Evolutionary conservation across 1,140 invertebrate species (phyloP).

Genomic region (Apis dorsata): DNA sequence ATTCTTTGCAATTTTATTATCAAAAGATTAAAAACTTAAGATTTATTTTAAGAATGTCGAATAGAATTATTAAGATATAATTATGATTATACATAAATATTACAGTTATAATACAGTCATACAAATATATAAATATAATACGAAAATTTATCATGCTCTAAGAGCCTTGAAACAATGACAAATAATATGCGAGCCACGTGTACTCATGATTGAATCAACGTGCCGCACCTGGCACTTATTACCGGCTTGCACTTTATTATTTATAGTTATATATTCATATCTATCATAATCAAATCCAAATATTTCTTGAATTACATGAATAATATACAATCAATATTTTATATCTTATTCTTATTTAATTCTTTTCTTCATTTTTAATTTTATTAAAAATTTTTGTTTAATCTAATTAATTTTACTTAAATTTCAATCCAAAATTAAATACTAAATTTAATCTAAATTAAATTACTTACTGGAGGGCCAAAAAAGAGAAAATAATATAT

Average conservation of each 20-base stretch:
- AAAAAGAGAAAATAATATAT: too few species aligned
- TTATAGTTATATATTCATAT: not conserved
- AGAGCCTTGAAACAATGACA: not conserved
- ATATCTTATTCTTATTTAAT: not conserved
- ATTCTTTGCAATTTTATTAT: too few species aligned
- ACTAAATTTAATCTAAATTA: not conserved
- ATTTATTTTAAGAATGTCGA: too few species aligned
- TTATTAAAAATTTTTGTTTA: not conserved
- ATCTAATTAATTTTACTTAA: not conserved
- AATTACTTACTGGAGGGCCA: too few species aligned
- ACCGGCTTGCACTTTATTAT: conserved; percentile 1
- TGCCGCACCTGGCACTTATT: not conserved
- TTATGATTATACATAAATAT: not conserved
- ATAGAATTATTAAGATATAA: too few species aligned
- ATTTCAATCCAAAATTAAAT: not conserved
- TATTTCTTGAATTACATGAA: not conserved
- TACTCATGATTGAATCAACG: not conserved
- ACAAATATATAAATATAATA: not conserved
- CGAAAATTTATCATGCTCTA: not conserved
- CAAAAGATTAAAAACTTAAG: too few species aligned
- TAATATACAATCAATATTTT: not conserved
- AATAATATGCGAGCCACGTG: not conserved
- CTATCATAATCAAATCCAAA: not conserved
- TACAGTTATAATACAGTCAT: not conserved
- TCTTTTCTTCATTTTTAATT: not conserved